Conservation (phyloP, 35 echinoderm and acorn worm genomes). For the Eucidaris tribuloides region DNA sequence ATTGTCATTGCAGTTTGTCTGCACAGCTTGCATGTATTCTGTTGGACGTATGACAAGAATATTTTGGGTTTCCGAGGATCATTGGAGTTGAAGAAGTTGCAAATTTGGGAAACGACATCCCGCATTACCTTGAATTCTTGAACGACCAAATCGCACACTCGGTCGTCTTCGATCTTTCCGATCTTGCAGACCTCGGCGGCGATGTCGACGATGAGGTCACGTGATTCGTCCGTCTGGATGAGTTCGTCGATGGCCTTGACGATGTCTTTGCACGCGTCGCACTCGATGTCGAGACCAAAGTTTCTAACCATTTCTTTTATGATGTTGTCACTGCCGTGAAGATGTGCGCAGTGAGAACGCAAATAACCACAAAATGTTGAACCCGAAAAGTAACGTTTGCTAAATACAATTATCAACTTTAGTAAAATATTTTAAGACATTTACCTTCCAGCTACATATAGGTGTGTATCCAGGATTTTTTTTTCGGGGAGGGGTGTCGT, state of each 20-base stretch:
- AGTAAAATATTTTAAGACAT: not conserved
- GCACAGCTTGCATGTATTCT: no score
- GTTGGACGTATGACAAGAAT: not conserved
- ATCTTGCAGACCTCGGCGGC: constrained; percentile 46
- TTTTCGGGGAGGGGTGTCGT: not conserved
- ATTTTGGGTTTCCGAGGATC: not conserved
- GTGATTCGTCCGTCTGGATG: constrained; percentile 21
- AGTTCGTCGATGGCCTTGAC: constrained; percentile 35
- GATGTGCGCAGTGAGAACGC: not conserved
- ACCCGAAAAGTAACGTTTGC: not conserved
- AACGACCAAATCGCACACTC: constrained; percentile 55
- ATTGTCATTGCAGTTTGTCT: no score
- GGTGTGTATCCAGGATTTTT: not conserved
- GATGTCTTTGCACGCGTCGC: constrained; percentile 43
- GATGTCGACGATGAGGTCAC: constrained; percentile 46
- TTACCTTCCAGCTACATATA: not conserved
- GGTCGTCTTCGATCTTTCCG: constrained; percentile 39
- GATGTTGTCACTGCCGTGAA: not conserved
- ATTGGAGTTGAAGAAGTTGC: no score
- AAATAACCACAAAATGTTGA: not conserved
- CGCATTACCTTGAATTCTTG: constrained; percentile 74
- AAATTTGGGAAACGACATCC: no score
- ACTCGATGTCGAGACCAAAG: constrained; percentile 3
- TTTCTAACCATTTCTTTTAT: not conserved
- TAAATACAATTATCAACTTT: no score